Evolutionary conservation across 2,113 vertebrate species (phyloP).

Genomic region (Mugil cephalus): DNA sequence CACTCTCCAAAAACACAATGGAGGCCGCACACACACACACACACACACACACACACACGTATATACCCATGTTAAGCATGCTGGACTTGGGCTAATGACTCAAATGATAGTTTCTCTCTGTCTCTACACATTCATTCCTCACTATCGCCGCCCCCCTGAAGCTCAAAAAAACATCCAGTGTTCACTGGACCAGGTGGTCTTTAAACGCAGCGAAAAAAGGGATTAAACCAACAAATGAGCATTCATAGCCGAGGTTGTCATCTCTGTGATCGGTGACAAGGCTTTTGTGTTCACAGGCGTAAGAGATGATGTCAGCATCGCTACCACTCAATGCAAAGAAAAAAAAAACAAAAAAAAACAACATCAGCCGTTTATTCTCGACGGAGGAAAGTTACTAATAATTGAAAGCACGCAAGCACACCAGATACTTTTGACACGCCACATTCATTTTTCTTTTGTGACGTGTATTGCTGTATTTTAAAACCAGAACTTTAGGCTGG

Average conservation of each 20-base stretch:
- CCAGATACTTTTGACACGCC: not conserved
- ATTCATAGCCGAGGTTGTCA: constrained; percentile 68
- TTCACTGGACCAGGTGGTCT: constrained; percentile 65
- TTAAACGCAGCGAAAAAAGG: constrained; percentile 60
- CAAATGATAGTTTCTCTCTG: constrained; percentile 31
- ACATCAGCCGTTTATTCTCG: constrained; percentile 15
- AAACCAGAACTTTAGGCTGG: not conserved
- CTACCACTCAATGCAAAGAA: constrained; percentile 29
- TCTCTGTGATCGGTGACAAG: constrained; percentile 51
- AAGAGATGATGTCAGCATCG: constrained; percentile 65
- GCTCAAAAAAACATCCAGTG: constrained; percentile 65
- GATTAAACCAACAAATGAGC: constrained; percentile 70
- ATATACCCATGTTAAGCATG: constrained; percentile 51
- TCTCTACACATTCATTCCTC: constrained; percentile 41
- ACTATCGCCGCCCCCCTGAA: constrained; percentile 40
- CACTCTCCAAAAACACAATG: constrained; percentile 70
- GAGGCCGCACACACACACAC: constrained; percentile 45
- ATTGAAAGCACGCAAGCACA: constrained; percentile 1
- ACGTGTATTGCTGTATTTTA: not conserved
- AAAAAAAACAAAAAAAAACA: constrained; percentile 19
- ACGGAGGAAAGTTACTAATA: not conserved
- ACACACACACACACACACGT: constrained; percentile 16
- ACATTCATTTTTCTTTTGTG: not conserved
- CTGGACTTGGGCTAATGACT: constrained; percentile 60
- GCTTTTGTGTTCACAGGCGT: constrained; percentile 56